phyloP scores from a whole-genome alignment of 2,113 vertebrate genomes.

The Antechinus stuartii region DNA sequence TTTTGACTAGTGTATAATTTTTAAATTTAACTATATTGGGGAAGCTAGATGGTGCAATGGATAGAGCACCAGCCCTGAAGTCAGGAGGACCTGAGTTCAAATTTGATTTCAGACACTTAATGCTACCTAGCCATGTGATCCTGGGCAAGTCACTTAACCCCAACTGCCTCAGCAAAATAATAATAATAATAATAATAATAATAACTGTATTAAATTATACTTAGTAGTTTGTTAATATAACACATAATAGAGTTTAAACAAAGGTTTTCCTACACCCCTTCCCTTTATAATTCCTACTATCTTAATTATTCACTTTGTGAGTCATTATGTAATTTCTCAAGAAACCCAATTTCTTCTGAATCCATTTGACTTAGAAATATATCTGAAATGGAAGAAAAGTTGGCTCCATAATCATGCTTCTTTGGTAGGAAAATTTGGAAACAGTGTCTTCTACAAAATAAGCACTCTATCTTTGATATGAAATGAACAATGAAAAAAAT shows the following conservation, averaged over 20 bases:
- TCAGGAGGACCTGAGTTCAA: no score
- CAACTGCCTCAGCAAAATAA: no score
- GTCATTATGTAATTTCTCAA: neutral
- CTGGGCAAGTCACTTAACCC: no score
- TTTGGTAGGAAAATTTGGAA: neutral
- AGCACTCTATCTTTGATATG: neutral
- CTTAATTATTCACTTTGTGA: neutral
- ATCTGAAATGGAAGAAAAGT: neutral
- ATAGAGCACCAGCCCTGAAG: no score
- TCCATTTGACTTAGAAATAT: neutral
- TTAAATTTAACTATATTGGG: neutral
- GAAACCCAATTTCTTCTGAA: neutral
- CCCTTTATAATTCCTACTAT: neutral
- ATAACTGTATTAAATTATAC: neutral
- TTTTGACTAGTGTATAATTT: neutral
- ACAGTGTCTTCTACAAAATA: neutral
- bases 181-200: neutral
- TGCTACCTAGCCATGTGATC: no score
- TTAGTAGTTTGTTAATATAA: neutral
- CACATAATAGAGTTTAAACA: neutral
- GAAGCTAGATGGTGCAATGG: no score
- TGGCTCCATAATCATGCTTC: neutral
- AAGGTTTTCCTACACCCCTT: neutral
- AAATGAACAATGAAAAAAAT: neutral
- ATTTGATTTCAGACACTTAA: no score